Percentiles rank a stretch among this genome's conserved stretches.
phyloP scores from a whole-genome alignment of 2,113 vertebrate species.

The Thoracochromis brauschi region DNA sequence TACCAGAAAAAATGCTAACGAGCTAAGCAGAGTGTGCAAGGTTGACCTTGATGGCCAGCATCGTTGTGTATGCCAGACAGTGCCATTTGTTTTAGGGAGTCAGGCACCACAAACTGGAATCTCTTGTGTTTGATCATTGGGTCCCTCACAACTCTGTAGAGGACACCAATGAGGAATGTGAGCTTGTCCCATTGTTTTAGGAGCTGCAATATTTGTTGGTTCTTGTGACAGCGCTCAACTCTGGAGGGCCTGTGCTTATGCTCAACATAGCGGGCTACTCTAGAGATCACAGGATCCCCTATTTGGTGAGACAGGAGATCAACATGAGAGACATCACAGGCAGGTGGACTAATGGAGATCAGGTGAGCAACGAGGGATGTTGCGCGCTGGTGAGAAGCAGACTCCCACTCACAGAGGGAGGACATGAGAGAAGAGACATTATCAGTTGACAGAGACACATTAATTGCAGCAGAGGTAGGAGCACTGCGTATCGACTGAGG shows the following conservation, averaged over 20 bases:
- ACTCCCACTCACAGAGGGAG: not conserved
- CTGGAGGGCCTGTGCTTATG: not conserved
- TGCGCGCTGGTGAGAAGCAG: not conserved
- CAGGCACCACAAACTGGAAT: not conserved
- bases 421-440: not conserved
- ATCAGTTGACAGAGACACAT: not conserved
- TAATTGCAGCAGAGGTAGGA: not conserved
- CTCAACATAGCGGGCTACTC: not conserved
- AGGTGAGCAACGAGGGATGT: not conserved
- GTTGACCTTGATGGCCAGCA: not conserved
- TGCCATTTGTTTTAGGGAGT: not conserved
- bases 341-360: not conserved
- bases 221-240: not conserved
- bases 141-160: not conserved
- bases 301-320: not conserved
- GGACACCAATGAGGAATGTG: not conserved
- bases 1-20: not conserved
- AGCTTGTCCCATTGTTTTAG: not conserved
- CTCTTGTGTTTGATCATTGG: not conserved
- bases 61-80: not conserved
- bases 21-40: not conserved
- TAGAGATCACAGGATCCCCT: not conserved
- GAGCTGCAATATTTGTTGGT: not conserved
- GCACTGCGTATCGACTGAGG: not conserved
- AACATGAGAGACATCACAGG: not conserved